Conservation (phyloP, 2,888 invertebrate genomes). For the Drosophila barbarae region DNA sequence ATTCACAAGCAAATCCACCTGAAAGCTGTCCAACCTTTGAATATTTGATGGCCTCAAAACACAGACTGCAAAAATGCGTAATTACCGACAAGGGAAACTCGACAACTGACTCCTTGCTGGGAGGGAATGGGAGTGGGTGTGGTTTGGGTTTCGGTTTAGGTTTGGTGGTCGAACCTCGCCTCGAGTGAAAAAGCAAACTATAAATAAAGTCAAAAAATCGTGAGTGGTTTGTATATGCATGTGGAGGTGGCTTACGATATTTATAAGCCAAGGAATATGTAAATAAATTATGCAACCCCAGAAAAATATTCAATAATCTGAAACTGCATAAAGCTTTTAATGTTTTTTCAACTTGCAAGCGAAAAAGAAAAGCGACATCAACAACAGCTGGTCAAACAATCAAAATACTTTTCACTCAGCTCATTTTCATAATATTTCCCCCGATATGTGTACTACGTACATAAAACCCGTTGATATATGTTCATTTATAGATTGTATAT, state of each 20-base stretch:
- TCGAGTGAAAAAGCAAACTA: constrained; percentile 22
- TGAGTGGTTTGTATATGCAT: constrained; percentile 20
- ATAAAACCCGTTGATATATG: constrained; percentile 5
- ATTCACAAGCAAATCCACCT: constrained; percentile 8
- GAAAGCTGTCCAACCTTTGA: constrained; percentile 13
- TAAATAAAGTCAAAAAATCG: constrained; percentile 34
- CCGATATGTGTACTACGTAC: neutral
- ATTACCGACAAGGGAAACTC: constrained; percentile 60
- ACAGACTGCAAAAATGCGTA: constrained; percentile 54
- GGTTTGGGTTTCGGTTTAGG: neutral
- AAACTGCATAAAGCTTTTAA: constrained; percentile 4
- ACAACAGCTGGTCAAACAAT: constrained; percentile 26
- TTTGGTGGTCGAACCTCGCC: constrained; percentile 2
- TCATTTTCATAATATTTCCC: constrained; percentile 20
- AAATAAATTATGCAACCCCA: constrained; percentile 18
- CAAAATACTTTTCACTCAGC: constrained; percentile 10
- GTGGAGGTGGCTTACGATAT: constrained; percentile 28
- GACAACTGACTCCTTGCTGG: constrained; percentile 48
- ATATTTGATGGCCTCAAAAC: constrained; percentile 38
- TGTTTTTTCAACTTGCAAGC: neutral
- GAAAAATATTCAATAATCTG: neutral
- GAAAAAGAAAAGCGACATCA: constrained; percentile 1
- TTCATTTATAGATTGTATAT: constrained; percentile 37
- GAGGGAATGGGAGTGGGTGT: constrained; percentile 1
- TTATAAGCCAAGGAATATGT: constrained; percentile 17